Conservation (phyloP, 2,888 invertebrate species). For the Unio delphinus region DNA sequence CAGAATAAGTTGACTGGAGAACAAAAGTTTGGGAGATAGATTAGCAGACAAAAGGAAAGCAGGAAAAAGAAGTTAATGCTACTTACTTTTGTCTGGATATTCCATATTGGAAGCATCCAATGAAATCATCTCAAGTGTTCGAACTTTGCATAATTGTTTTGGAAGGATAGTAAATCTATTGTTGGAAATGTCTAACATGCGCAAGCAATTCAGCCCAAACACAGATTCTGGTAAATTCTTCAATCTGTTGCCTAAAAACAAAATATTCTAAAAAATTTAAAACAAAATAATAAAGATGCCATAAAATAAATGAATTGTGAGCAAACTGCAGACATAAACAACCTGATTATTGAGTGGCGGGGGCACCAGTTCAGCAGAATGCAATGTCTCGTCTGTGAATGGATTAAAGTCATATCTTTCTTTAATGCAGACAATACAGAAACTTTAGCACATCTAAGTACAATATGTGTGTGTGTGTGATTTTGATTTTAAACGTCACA, state of each 20-base stretch:
- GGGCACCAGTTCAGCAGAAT: no score
- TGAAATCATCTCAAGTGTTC: conserved; percentile 77
- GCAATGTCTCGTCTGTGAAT: no score
- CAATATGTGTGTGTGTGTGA: no score
- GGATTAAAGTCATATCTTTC: no score
- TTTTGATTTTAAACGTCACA: no score
- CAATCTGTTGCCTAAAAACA: conserved; percentile 61
- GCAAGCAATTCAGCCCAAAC: conserved; percentile 50
- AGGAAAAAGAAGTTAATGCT: background rate
- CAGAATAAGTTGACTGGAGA: no score
- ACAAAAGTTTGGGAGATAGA: background rate
- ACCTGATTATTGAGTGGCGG: no score
- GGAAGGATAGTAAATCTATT: conserved; percentile 65
- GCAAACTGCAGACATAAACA: no score
- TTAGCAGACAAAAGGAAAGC: background rate
- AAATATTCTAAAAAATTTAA: background rate
- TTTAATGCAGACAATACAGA: no score
- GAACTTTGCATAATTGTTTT: conserved; percentile 78
- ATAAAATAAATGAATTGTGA: background rate
- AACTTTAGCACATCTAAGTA: no score
- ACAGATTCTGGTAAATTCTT: conserved; percentile 54
- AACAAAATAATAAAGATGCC: conserved; percentile 1
- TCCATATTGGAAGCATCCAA: conserved; percentile 78
- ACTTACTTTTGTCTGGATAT: conserved; percentile 76
- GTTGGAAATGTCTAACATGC: conserved; percentile 60